phyloP scores from a whole-genome alignment of 1,140 invertebrate species.

The Caenorhabditis briggsae region DNA sequence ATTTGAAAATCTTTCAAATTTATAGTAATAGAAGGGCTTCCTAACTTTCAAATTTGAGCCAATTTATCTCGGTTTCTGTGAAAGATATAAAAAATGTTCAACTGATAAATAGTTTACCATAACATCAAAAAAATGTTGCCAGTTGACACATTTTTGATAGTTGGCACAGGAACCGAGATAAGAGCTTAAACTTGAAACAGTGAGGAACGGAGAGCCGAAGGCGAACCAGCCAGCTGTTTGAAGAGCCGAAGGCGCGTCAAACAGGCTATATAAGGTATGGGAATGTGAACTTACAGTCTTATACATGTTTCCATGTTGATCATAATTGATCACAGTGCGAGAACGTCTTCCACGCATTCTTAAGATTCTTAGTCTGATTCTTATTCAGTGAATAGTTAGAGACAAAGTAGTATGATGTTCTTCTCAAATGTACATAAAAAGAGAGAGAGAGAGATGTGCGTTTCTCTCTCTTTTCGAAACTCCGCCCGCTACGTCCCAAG shows the following conservation, averaged over 20 bases:
- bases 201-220: not conserved
- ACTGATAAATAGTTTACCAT: no score
- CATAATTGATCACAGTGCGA: slow-evolving; percentile 46
- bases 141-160: no score
- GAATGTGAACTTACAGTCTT: slow-evolving; percentile 15
- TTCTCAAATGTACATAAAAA: slow-evolving; percentile 11
- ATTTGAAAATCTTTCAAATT: no score
- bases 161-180: no score
- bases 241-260: no score
- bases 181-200: not conserved
- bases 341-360: slow-evolving; percentile 51
- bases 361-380: not conserved
- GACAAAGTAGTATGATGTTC: not conserved
- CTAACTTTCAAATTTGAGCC: no score
- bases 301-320: slow-evolving; percentile 42
- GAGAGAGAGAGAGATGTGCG: not conserved
- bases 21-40: no score
- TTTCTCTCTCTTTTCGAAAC: not conserved
- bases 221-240: no score
- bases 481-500: slow-evolving; percentile 11
- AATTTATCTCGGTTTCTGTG: no score
- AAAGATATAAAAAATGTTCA: no score
- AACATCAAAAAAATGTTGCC: no score
- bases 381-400: not conserved
- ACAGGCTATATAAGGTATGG: not conserved